These are phyloP conservation scores for Capitulum mitella DNA, from an alignment of 2,888 invertebrate species.

Conservation along the genomic window DNA sequence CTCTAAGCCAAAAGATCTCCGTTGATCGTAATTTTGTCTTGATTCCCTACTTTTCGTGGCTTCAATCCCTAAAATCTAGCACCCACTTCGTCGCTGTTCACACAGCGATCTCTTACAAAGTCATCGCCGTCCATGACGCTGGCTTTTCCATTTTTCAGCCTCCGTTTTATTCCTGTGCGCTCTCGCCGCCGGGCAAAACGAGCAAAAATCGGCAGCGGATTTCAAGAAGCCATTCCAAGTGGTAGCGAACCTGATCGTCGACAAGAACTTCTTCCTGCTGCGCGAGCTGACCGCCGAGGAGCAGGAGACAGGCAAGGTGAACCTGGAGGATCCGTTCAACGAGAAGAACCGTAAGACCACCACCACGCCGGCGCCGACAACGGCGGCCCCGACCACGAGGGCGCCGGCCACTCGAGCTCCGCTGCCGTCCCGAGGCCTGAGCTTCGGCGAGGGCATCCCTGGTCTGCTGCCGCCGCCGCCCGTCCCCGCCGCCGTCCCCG, in stretches of 20 bases:
- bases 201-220: neutral
- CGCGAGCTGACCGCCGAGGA: conserved; percentile 3
- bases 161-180: neutral
- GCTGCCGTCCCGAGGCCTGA: too few species aligned
- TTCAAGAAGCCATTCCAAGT: neutral
- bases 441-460: neutral
- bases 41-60: too few species aligned
- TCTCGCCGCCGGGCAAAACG: neutral
- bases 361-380: neutral
- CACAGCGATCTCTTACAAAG: too few species aligned
- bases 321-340: neutral
- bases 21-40: too few species aligned
- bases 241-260: conserved; percentile 1
- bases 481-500: conserved; percentile 3
- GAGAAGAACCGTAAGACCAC: neutral
- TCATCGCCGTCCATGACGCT: too few species aligned
- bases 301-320: neutral
- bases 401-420: too few species aligned
- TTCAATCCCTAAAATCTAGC: too few species aligned
- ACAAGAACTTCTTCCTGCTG: conserved; percentile 19
- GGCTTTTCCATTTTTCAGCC: neutral
- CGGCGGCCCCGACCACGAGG: neutral
- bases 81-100: too few species aligned
- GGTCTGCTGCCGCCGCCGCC: neutral
- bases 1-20: too few species aligned